Conservation (phyloP, 1,140 invertebrate genomes). For the Lethrus apterus region DNA sequence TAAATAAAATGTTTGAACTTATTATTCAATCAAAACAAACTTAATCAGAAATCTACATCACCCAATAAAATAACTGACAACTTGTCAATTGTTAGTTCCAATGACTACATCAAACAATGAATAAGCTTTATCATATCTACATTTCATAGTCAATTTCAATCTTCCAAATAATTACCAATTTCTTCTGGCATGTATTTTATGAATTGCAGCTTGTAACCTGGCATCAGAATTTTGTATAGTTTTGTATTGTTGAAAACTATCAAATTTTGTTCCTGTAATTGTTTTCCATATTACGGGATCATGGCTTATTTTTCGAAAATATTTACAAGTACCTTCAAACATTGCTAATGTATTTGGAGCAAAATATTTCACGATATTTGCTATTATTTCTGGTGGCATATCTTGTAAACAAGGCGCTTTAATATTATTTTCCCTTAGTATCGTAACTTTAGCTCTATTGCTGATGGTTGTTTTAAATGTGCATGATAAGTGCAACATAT, state of each 20-base stretch:
- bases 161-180: too few relatives aligned
- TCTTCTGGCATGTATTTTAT: too few relatives aligned
- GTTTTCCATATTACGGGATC: constrained; percentile 14
- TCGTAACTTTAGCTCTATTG: constrained; percentile 29
- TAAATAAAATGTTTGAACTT: too few relatives aligned
- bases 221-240: neutral
- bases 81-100: too few relatives aligned
- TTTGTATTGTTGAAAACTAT: neutral
- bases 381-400: constrained; percentile 32
- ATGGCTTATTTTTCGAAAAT: constrained; percentile 13
- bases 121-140: too few relatives aligned
- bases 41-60: too few relatives aligned
- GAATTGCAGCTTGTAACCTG: too few relatives aligned
- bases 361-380: constrained; percentile 21
- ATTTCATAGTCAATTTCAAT: too few relatives aligned
- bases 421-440: constrained; percentile 23
- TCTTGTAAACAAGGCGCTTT: constrained; percentile 24
- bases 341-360: constrained; percentile 8
- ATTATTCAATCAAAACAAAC: too few relatives aligned
- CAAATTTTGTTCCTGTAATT: neutral
- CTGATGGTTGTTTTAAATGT: constrained; percentile 30
- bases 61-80: too few relatives aligned
- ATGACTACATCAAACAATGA: too few relatives aligned
- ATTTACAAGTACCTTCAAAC: constrained; percentile 15
- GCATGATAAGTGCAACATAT: constrained; percentile 29